Percentiles rank a stretch among this genome's conserved stretches.
phyloP scores from a whole-genome alignment of 2,113 vertebrate genomes.

The Nansenia antarctica region DNA sequence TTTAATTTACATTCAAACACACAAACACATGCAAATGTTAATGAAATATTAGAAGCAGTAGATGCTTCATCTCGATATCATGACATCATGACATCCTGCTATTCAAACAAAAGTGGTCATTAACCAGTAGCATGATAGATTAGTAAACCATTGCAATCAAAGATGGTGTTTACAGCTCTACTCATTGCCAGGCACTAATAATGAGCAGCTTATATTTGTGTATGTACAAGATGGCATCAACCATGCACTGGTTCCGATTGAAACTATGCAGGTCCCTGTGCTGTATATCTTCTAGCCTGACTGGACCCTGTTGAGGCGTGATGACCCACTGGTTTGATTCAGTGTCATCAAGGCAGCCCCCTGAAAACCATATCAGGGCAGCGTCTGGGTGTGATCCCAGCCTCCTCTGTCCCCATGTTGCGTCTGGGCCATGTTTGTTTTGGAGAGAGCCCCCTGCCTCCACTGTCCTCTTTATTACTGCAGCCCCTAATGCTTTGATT shows the following conservation, averaged over 20 bases:
- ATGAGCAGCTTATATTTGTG: too few species aligned
- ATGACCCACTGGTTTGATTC: background rate
- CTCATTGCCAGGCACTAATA: too few species aligned
- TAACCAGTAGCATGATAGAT: too few species aligned
- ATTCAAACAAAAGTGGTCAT: too few species aligned
- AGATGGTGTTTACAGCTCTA: too few species aligned
- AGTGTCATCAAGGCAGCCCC: background rate
- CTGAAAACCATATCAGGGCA: conserved; percentile 31
- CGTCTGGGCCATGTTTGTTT: conserved; percentile 53
- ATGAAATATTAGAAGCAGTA: too few species aligned
- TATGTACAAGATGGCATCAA: too few species aligned
- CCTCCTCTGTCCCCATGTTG: conserved; percentile 26
- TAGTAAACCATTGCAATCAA: too few species aligned
- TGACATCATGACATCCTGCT: too few species aligned
- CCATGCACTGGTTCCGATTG: background rate
- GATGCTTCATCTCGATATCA: too few species aligned
- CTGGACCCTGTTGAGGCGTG: background rate
- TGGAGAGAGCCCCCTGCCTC: conserved; percentile 52
- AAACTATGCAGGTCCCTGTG: background rate
- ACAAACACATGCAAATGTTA: too few species aligned
- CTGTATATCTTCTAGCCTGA: background rate
- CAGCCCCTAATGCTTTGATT: conserved; percentile 68
- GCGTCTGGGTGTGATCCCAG: conserved; percentile 42
- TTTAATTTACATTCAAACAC: too few species aligned
- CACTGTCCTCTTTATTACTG: conserved; percentile 65